A percentile compares a stretch with the other conserved stretches of the same genome.
Conservation (phyloP, 2,113 vertebrate species). For the Albula glossodonta region DNA sequence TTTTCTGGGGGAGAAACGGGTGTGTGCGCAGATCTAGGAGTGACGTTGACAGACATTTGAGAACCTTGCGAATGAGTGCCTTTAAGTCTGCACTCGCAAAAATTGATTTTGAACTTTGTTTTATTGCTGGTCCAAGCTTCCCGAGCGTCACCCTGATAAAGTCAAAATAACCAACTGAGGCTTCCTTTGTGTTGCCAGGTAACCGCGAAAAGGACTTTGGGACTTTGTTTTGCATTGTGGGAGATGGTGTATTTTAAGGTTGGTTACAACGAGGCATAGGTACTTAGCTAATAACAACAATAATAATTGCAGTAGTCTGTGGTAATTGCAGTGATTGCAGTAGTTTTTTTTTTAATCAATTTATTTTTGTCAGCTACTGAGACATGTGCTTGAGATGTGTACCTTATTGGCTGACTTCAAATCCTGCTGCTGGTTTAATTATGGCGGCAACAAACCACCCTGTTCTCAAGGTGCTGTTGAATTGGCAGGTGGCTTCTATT, state of each 20-base stretch:
- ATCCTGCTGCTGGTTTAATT: no score
- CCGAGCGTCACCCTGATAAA: not conserved
- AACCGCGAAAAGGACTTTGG: conserved; percentile 32
- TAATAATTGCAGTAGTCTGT: no score
- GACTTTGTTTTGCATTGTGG: conserved; percentile 43
- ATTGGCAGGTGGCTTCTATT: no score
- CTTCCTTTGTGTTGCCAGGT: conserved; percentile 36
- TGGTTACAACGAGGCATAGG: not conserved
- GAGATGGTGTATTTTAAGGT: conserved; percentile 33
- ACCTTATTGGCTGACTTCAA: no score
- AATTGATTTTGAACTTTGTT: not conserved
- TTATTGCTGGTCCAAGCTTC: not conserved
- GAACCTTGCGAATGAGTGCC: not conserved
- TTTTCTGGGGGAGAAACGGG: no score
- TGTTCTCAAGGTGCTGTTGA: no score
- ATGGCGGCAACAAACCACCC: no score
- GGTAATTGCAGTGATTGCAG: no score
- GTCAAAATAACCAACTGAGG: not conserved
- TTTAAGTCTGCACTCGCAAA: not conserved
- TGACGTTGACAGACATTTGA: not conserved
- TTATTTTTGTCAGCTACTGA: no score
- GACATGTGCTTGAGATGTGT: no score
- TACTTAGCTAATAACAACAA: no score
- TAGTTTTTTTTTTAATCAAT: no score
- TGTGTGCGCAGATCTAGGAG: not conserved